Evolutionary conservation across 1,140 invertebrate genomes (phyloP).

Genomic region (Oreohelix idahoensis): DNA sequence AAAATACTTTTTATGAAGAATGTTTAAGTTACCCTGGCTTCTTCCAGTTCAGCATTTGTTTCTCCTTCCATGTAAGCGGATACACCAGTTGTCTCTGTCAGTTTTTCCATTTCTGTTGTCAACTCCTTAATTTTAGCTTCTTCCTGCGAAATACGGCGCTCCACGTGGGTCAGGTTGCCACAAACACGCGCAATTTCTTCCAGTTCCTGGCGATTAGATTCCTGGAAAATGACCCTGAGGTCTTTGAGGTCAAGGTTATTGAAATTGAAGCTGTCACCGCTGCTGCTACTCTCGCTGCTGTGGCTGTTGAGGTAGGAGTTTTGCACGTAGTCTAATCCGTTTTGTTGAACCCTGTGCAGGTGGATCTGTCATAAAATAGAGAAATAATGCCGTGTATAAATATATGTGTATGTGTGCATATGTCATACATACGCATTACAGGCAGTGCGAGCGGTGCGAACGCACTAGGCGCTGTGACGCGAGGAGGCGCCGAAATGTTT

Average conservation of each 20-base stretch:
- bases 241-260: conserved; percentile 55
- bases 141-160: conserved; percentile 79
- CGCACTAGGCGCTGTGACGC: too few relatives aligned
- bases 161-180: conserved; percentile 81
- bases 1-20: too few relatives aligned
- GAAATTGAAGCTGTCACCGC: conserved; percentile 69
- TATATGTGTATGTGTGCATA: too few relatives aligned
- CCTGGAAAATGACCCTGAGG: conserved; percentile 34
- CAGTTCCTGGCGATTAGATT: conserved; percentile 73
- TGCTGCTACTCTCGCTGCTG: conserved; percentile 67
- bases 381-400: too few relatives aligned
- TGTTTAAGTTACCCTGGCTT: conserved; percentile 21
- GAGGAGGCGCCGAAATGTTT: too few relatives aligned
- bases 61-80: not conserved
- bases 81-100: not conserved
- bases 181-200: conserved; percentile 82
- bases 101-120: not conserved
- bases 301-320: conserved; percentile 81
- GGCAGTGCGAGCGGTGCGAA: too few relatives aligned
- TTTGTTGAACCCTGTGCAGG: conserved; percentile 79
- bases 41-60: not conserved
- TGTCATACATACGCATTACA: too few relatives aligned
- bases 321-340: conserved; percentile 86
- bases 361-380: conserved; percentile 71
- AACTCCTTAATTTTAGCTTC: conserved; percentile 74